Evolutionary conservation across 2,797 vertebrate genomes (phyloP).

Genomic region (Lycodopsis pacificus): DNA sequence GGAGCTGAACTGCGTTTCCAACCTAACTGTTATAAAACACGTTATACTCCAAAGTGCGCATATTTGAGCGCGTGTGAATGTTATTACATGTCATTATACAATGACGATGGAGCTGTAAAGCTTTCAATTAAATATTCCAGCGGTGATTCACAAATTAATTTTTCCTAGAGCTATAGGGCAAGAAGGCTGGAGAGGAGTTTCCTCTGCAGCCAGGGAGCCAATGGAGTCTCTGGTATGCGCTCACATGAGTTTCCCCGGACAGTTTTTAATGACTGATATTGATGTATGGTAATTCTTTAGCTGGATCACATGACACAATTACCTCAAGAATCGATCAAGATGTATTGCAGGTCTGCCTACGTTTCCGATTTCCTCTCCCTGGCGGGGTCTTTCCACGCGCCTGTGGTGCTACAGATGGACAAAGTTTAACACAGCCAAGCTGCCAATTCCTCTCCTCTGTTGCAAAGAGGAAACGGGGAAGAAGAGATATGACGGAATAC

Average conservation of each 20-base stretch:
- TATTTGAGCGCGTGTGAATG: conserved; percentile 28
- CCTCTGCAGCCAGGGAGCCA: conserved; percentile 82
- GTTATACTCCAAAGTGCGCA: conserved; percentile 23
- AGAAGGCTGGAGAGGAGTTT: conserved; percentile 82
- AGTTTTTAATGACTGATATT: conserved; percentile 95
- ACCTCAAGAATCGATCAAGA: conserved; percentile 99
- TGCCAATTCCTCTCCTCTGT: conserved; percentile 79
- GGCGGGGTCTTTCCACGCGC: conserved; percentile 90
- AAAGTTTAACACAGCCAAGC: conserved; percentile 92
- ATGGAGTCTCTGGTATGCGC: conserved; percentile 80
- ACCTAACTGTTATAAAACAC: conserved; percentile 62
- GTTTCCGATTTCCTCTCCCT: conserved; percentile 96
- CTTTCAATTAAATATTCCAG: conserved; percentile 78
- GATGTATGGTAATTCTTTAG: conserved; percentile 99
- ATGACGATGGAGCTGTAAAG: conserved; percentile 58
- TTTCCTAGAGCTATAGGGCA: conserved; percentile 71
- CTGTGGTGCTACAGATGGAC: conserved; percentile 96
- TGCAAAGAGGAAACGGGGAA: conserved; percentile 79
- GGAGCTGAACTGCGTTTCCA: conserved; percentile 54
- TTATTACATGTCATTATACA: conserved; percentile 60
- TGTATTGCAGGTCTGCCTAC: conserved; percentile 99
- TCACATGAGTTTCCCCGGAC: conserved; percentile 84
- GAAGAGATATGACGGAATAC: conserved; percentile 98
- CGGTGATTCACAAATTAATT: conserved; percentile 76
- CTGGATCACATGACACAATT: conserved; percentile 99